Base-by-base conservation (phyloP, 2,113 vertebrate genomes). In the Nicator chloris region DNA sequence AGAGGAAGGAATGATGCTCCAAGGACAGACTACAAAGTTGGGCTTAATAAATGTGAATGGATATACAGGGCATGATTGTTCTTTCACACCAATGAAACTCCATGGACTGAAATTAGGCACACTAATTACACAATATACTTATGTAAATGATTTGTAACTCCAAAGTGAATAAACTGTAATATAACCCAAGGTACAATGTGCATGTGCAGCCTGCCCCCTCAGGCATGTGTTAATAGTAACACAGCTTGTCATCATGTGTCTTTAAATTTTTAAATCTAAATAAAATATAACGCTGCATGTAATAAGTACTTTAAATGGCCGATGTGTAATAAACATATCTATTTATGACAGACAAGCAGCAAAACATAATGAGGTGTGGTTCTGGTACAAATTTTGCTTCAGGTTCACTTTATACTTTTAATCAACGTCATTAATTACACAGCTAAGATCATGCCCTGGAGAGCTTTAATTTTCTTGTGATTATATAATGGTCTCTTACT, bases 391-490 rank as follows among this genome's bases (percentile, higher is more conserved):
- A 65, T 92, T 94, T 88, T 95, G 76, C 92, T 97, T 97, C 94
- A 82, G 77, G 81, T 96, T 97, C 95, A 96, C 76, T 77, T 95
- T 96, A 89, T 95, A 95, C 96, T 97, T 96, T 96, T 82, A 97
- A 97, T 77, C 91, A 96, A 20, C 17, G 57, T 91, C 81, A 95
- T 95, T 95, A 97, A 97, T 98, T 97, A 96, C 75, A 95, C 69
- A 95, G 95, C 96, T 87, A 97, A 88, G 92, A 97, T 97, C 92
- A 90, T 90, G 92, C 91, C 95, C 97, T 82, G 93, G 90, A 92
- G 96, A 98, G 85, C 95, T 96, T 93, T 94, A 90, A 97, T 97
- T 97, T 98, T 96, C 97, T 95, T 86, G 89, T 96, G 97, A 97
- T 98, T 97, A 88, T 97, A 97, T 97, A 97, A 97, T 95, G 92